Conservation (phyloP, 2,113 vertebrate species). For the Antechinus stuartii region DNA sequence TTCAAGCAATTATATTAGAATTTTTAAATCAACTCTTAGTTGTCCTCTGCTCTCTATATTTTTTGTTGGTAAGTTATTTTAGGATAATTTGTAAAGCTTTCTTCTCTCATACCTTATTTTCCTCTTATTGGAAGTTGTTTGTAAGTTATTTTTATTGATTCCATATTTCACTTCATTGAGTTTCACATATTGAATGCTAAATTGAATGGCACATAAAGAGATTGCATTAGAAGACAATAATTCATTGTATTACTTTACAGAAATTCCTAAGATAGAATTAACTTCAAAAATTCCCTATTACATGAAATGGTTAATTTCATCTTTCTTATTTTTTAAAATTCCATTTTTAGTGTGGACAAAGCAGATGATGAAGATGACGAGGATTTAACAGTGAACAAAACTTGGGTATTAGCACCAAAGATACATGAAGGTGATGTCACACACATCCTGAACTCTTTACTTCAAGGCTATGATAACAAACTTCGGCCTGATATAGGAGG, state of each 20-base stretch:
- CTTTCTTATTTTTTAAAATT: slow-evolving; percentile 31
- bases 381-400: slow-evolving; percentile 94
- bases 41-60: background rate
- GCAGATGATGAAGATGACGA: slow-evolving; percentile 96
- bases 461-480: slow-evolving; percentile 97
- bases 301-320: slow-evolving; percentile 39
- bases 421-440: slow-evolving; percentile 97
- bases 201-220: background rate
- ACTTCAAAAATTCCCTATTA: background rate
- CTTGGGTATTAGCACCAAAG: slow-evolving; percentile 97
- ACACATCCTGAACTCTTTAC: slow-evolving; percentile 94
- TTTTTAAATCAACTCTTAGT: background rate
- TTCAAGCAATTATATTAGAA: background rate
- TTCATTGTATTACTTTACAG: background rate
- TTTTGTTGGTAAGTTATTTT: background rate
- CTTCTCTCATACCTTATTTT: background rate
- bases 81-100: background rate
- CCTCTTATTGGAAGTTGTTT: background rate
- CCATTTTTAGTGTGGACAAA: slow-evolving; percentile 88
- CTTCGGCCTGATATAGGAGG: slow-evolving; percentile 97
- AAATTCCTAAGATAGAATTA: background rate
- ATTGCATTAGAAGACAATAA: background rate
- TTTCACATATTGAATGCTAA: slow-evolving; percentile 11
- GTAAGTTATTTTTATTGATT: slow-evolving; percentile 21
- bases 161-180: background rate